phyloP scores from a whole-genome alignment of 1,140 invertebrate species.

The Choristoneura fumiferana region DNA sequence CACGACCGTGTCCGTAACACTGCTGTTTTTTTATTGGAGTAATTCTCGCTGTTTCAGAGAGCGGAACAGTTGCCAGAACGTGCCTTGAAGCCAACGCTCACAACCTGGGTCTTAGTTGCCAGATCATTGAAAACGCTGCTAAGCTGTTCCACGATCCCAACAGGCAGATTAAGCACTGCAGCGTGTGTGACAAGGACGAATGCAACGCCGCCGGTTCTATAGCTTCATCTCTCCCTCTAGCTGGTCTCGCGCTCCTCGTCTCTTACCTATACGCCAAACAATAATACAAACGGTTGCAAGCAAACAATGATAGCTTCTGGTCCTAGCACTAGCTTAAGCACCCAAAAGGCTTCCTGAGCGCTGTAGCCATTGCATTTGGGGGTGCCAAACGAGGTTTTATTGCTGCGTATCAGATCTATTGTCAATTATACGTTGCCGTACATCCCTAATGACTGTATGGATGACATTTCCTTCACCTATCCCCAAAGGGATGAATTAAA shows the following conservation, averaged over 20 bases:
- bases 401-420: constrained; percentile 28
- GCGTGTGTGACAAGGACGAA: constrained; percentile 71
- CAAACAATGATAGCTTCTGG: constrained; percentile 29
- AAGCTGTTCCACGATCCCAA: constrained; percentile 30
- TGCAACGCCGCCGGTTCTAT: constrained; percentile 79
- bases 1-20: no score
- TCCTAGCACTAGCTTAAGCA: not conserved
- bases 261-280: constrained; percentile 59
- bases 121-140: constrained; percentile 41
- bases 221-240: constrained; percentile 60
- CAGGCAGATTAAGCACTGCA: constrained; percentile 60
- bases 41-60: constrained; percentile 51
- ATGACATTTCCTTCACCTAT: no score
- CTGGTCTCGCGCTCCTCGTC: constrained; percentile 50
- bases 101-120: constrained; percentile 60
- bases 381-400: constrained; percentile 12
- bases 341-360: not conserved
- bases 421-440: no score
- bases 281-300: constrained; percentile 36
- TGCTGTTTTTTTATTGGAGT: constrained; percentile 46
- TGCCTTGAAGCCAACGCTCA: constrained; percentile 62
- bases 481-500: no score
- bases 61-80: constrained; percentile 54
- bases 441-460: no score
- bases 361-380: constrained; percentile 4